Evolutionary conservation across 2,888 invertebrate species (phyloP).

Genomic region (Coecobrya sp.): DNA sequence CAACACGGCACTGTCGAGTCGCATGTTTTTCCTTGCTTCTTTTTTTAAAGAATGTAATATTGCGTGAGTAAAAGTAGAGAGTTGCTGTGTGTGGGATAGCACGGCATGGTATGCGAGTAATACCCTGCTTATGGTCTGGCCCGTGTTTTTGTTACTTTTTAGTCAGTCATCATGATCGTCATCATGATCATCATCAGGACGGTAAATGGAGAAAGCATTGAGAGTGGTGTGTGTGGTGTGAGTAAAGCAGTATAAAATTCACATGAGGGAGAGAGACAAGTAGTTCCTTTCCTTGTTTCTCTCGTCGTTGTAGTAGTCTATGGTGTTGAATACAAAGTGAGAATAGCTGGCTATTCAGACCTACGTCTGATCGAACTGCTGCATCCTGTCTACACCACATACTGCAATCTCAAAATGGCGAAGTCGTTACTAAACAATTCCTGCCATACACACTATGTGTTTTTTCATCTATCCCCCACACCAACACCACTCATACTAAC

Average conservation of each 20-base stretch:
- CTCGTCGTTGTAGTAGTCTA: background rate
- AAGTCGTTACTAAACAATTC: slow-evolving; percentile 76
- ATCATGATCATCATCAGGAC: background rate
- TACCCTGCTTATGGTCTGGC: background rate
- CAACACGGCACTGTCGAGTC: slow-evolving; percentile 33
- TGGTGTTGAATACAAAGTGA: slow-evolving; percentile 47
- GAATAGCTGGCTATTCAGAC: slow-evolving; percentile 62
- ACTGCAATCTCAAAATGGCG: slow-evolving; percentile 86
- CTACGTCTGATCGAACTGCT: slow-evolving; percentile 86
- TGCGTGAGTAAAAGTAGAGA: slow-evolving; percentile 51
- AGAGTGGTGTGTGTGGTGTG: slow-evolving; percentile 18
- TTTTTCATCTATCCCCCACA: background rate
- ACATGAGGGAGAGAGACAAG: background rate
- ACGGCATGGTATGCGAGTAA: slow-evolving; percentile 35
- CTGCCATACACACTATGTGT: background rate
- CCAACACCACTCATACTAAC: background rate
- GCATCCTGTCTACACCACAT: slow-evolving; percentile 86
- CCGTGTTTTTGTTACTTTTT: slow-evolving; percentile 26
- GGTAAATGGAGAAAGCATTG: slow-evolving; percentile 39
- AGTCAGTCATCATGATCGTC: slow-evolving; percentile 38
- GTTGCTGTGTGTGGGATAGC: background rate
- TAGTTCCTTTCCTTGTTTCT: slow-evolving; percentile 42
- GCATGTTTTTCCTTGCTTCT: slow-evolving; percentile 32
- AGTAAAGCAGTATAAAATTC: slow-evolving; percentile 35
- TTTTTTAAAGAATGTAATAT: slow-evolving; percentile 49